Percentiles rank a stretch among this genome's conserved stretches.
These are phyloP conservation scores for Pipra filicauda DNA, from an alignment of 2,113 vertebrate species.

Conservation along the genomic window DNA sequence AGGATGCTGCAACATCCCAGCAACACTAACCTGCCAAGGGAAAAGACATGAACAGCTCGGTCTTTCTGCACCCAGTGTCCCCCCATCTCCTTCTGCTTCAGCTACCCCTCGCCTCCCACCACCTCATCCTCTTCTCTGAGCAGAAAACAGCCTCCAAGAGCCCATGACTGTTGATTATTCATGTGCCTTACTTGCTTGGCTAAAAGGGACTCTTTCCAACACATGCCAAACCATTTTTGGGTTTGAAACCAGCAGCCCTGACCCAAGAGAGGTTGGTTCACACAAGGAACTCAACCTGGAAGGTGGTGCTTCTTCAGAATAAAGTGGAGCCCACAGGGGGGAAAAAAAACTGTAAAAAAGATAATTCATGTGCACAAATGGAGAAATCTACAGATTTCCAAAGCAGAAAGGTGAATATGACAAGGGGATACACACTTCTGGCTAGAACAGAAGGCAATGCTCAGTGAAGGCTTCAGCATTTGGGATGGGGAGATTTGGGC, in stretches of 20 bases:
- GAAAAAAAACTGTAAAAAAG: neutral
- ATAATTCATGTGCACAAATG: neutral
- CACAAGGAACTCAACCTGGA: neutral
- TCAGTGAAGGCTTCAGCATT: neutral
- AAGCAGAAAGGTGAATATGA: neutral
- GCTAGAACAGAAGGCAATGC: neutral
- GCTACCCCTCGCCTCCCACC: neutral
- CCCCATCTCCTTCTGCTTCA: neutral
- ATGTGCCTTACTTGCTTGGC: neutral
- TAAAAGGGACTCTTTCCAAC: neutral
- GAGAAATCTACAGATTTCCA: neutral
- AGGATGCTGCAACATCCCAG: neutral
- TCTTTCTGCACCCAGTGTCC: neutral
- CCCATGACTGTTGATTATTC: neutral
- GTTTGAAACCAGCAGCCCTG: neutral
- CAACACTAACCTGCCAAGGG: neutral
- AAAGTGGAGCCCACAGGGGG: neutral
- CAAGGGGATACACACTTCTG: neutral
- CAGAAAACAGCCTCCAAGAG: neutral
- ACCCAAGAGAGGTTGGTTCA: neutral
- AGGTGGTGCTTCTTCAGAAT: neutral
- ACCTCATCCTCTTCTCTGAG: neutral
- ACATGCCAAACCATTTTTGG: fast-evolving
- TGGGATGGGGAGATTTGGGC: neutral
- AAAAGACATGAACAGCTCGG: fast-evolving